These are phyloP conservation scores for Gallinago undulata DNA, from an alignment of 2,113 vertebrate species.

Conservation along the genomic window DNA sequence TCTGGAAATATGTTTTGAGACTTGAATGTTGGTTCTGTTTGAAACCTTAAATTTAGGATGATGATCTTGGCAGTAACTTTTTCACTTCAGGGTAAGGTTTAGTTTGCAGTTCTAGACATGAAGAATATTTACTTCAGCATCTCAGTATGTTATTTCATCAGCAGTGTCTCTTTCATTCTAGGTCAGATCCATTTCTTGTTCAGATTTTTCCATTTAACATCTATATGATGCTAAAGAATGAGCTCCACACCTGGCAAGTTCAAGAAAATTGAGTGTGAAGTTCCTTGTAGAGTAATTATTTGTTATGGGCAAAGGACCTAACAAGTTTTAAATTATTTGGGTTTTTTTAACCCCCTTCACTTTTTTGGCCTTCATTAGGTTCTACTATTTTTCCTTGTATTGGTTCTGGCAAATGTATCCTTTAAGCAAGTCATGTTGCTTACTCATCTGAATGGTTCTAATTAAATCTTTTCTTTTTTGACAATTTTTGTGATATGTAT, in stretches of 20 bases:
- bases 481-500: background rate
- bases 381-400: background rate
- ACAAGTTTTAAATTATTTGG: background rate
- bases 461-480: background rate
- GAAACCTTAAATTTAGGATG: background rate
- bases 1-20: background rate
- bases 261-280: background rate
- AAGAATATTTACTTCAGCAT: conserved; percentile 8
- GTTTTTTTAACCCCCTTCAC: background rate
- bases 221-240: background rate
- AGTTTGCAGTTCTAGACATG: conserved; percentile 2
- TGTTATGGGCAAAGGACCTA: background rate
- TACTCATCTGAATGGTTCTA: background rate
- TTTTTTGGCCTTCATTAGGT: background rate
- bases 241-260: background rate
- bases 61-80: background rate
- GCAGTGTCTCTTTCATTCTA: background rate
- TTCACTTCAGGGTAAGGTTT: conserved; percentile 1
- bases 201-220: background rate
- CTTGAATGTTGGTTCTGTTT: background rate
- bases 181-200: background rate
- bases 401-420: background rate
- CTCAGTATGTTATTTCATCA: background rate
- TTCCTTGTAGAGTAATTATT: background rate
- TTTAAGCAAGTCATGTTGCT: background rate